These are phyloP conservation scores for Drosophila paranaensis DNA, from an alignment of 2,888 invertebrate genomes.

Conservation along the genomic window DNA sequence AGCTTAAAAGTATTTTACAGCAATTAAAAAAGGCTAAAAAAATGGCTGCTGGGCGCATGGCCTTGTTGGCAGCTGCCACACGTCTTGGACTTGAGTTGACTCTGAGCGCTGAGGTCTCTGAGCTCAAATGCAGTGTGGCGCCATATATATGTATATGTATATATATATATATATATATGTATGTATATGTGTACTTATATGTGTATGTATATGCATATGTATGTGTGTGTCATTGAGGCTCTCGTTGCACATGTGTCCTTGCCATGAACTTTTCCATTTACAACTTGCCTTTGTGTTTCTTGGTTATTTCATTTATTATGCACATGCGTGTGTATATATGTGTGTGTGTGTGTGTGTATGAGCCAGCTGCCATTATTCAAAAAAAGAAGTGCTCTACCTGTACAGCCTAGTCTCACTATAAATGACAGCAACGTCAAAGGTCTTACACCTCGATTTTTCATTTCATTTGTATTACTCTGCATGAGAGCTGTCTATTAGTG, in stretches of 20 bases:
- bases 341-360: slow-evolving; percentile 9
- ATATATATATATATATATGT: not conserved
- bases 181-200: not conserved
- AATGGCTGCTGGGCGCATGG: slow-evolving; percentile 17
- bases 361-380: slow-evolving; percentile 48
- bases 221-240: slow-evolving; percentile 22
- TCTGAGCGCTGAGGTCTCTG: slow-evolving; percentile 5
- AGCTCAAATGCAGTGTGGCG: slow-evolving; percentile 2
- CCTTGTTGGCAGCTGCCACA: slow-evolving; percentile 34
- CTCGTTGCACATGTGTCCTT: slow-evolving; percentile 56
- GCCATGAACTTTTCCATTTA: slow-evolving; percentile 72
- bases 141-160: not conserved
- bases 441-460: slow-evolving; percentile 79
- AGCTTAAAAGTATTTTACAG: slow-evolving; percentile 8
- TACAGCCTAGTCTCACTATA: slow-evolving; percentile 58
- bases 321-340: slow-evolving; percentile 38
- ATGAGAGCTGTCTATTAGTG: slow-evolving; percentile 6
- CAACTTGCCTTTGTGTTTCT: slow-evolving; percentile 51
- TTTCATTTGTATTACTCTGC: slow-evolving; percentile 60
- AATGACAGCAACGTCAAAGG: slow-evolving; percentile 72
- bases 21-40: slow-evolving; percentile 28
- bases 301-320: slow-evolving; percentile 76
- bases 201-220: not conserved
- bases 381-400: slow-evolving; percentile 19
- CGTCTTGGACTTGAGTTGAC: slow-evolving; percentile 35